These are phyloP conservation scores for Sphenodon punctatus DNA, from an alignment of 2,797 vertebrate species.

Conservation along the genomic window DNA sequence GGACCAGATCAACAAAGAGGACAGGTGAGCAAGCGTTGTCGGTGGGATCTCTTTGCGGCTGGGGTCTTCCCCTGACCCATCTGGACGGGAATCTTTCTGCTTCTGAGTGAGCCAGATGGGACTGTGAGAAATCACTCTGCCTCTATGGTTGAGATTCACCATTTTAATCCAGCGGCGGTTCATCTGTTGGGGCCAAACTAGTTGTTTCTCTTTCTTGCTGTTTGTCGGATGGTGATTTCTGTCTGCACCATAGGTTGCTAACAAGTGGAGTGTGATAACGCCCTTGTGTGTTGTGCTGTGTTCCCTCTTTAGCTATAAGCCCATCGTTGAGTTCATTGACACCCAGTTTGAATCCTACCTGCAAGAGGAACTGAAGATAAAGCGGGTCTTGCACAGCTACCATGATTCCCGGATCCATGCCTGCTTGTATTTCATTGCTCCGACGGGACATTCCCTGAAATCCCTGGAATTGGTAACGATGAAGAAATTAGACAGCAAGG, in stretches of 20 bases:
- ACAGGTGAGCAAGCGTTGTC: conserved; percentile 82
- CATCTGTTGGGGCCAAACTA: no score
- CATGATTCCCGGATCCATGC: conserved; percentile 95
- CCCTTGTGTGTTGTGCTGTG: no score
- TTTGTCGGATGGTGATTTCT: not conserved
- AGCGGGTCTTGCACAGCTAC: conserved; percentile 93
- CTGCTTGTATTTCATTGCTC: conserved; percentile 97
- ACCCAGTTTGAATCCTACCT: conserved; percentile 96
- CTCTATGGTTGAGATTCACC: no score
- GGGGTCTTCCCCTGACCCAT: no score
- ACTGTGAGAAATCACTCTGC: no score
- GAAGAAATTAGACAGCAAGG: conserved; percentile 99
- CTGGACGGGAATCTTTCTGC: not conserved
- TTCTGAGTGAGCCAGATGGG: not conserved
- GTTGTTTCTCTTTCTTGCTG: not conserved
- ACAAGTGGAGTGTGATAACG: no score
- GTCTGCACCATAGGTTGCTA: not conserved
- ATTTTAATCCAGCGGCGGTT: no score
- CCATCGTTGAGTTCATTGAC: conserved; percentile 97
- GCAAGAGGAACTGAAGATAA: conserved; percentile 98
- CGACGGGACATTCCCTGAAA: conserved; percentile 96
- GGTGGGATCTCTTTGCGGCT: no score
- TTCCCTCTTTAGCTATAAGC: conserved; percentile 87
- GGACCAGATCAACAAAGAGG: conserved; percentile 98
- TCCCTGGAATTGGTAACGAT: conserved; percentile 97